Conservation (phyloP, 2,113 vertebrate genomes). For the Notarius lentiginosus region DNA sequence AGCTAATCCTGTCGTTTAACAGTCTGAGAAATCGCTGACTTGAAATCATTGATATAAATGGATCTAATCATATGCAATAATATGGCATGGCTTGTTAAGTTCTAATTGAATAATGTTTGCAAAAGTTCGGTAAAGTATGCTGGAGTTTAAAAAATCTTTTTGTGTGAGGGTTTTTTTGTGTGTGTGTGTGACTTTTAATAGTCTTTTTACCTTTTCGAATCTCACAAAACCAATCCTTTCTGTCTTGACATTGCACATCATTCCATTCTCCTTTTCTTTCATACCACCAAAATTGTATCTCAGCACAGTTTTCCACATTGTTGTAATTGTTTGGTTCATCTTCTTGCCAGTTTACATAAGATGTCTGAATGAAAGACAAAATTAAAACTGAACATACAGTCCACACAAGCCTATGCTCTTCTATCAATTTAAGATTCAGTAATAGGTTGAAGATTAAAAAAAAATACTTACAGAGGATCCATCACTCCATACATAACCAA, state of each 20-base stretch:
- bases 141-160: background rate
- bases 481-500: slow-evolving; percentile 42
- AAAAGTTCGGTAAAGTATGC: background rate
- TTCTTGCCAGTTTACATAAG: slow-evolving; percentile 83
- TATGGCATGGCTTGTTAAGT: background rate
- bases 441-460: background rate
- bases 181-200: background rate
- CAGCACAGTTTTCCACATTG: slow-evolving; percentile 81
- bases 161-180: background rate
- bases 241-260: slow-evolving; percentile 81
- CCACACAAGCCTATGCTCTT: background rate
- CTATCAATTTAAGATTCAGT: background rate
- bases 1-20: background rate
- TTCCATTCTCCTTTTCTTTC: slow-evolving; percentile 73
- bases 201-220: slow-evolving; percentile 81
- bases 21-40: background rate
- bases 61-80: too few relatives aligned
- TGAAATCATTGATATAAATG: background rate
- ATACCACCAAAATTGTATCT: slow-evolving; percentile 65
- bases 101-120: background rate
- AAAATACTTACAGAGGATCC: slow-evolving; percentile 76
- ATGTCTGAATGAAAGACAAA: slow-evolving; percentile 68
- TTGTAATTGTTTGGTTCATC: slow-evolving; percentile 91
- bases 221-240: slow-evolving; percentile 87
- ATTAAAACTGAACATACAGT: background rate